Conservation (phyloP, 35 echinoderm and acorn worm genomes). For the Holothuria glaberrima region DNA sequence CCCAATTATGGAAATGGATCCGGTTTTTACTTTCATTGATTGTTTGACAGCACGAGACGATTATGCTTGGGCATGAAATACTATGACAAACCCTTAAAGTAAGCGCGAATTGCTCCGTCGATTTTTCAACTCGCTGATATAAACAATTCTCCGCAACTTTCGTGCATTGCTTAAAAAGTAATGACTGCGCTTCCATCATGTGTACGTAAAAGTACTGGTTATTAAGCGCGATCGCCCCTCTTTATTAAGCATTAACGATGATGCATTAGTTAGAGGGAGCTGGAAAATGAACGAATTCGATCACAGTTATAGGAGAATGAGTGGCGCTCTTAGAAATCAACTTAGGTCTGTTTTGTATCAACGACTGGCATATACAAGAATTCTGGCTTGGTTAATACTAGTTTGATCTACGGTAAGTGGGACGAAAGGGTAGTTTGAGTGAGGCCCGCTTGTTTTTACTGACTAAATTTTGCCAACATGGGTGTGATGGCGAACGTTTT, state of each 20-base stretch:
- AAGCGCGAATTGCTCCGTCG: conserved; percentile 31
- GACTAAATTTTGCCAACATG: too few species aligned
- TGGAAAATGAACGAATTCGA: conserved; percentile 46
- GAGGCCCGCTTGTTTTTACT: too few species aligned
- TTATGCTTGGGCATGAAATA: conserved; percentile 19
- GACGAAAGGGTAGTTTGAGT: neutral
- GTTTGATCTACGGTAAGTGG: conserved; percentile 42
- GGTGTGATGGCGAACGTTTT: too few species aligned
- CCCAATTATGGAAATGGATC: conserved; percentile 59
- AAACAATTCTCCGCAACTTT: conserved; percentile 42
- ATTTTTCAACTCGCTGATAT: conserved; percentile 45
- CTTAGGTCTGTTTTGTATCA: conserved; percentile 37
- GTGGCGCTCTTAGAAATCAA: conserved; percentile 9
- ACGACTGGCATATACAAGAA: conserved; percentile 3
- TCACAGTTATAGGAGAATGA: conserved; percentile 23
- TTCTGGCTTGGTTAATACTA: neutral
- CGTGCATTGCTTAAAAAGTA: conserved; percentile 4
- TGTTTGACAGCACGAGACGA: conserved; percentile 39
- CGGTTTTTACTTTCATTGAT: conserved; percentile 60
- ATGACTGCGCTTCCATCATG: too few species aligned
- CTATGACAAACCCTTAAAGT: conserved; percentile 23
- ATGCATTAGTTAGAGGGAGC: conserved; percentile 35
- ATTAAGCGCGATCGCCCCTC: conserved; percentile 45
- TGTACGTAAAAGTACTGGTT: neutral
- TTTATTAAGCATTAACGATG: conserved; percentile 61